Evolutionary conservation across 2,888 invertebrate genomes (phyloP).

Genomic region (Diadromus collaris): DNA sequence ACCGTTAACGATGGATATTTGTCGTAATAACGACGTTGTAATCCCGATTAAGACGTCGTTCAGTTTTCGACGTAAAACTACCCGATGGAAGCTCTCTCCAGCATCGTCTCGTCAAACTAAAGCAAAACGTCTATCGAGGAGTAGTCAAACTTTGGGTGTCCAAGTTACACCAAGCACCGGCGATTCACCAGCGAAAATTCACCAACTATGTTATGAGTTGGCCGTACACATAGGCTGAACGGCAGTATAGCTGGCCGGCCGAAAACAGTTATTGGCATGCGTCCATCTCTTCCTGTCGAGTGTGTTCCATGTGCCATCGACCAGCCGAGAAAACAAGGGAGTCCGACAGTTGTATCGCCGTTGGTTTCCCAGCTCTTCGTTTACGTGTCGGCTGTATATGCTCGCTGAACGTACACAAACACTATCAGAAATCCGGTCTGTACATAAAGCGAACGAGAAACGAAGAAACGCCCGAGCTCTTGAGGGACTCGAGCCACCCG

Average conservation of each 20-base stretch:
- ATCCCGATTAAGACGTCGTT: constrained; percentile 62
- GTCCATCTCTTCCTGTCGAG: not conserved
- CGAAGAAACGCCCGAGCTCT: constrained; percentile 50
- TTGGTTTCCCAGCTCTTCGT: not conserved
- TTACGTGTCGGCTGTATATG: constrained; percentile 8
- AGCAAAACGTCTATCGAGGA: constrained; percentile 34
- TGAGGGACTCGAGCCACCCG: constrained; percentile 36
- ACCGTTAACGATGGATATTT: constrained; percentile 63
- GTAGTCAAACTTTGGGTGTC: constrained; percentile 1
- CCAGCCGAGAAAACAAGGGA: too few species aligned
- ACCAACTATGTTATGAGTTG: not conserved
- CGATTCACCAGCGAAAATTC: not conserved
- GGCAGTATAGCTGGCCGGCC: constrained; percentile 6
- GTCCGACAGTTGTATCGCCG: not conserved
- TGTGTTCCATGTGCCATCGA: too few species aligned
- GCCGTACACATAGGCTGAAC: not conserved
- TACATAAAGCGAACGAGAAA: constrained; percentile 52
- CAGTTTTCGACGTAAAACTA: constrained; percentile 40
- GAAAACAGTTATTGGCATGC: not conserved
- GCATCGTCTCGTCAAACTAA: constrained; percentile 44
- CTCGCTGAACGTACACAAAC: constrained; percentile 39
- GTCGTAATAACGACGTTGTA: constrained; percentile 62
- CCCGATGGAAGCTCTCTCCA: constrained; percentile 8
- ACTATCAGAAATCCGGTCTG: constrained; percentile 45
- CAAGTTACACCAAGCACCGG: not conserved